Base-by-base conservation (phyloP, 2,888 invertebrate genomes). In the Pterostichus niger region DNA sequence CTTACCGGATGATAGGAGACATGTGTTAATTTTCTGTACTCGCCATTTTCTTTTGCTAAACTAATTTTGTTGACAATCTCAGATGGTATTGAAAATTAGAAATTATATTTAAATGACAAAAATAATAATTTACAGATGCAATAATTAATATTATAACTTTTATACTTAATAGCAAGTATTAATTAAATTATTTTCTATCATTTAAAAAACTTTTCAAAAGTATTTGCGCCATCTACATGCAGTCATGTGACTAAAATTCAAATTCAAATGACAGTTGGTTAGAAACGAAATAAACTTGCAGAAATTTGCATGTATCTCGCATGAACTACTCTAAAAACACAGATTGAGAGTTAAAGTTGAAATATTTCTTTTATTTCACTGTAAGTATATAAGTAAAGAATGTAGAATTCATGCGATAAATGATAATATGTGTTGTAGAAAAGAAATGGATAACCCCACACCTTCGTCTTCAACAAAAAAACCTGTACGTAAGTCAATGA, bases 1-100 rank as follows among this genome's bases (percentile, higher is more conserved):
- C 89, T 89, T 88, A 89, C 89, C 89, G 88, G 88, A 88, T 87
- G 88, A 88, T 87, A 85, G 87, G 87, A 87, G 86, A 89, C 88
- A 89, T 89, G 89, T 89, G 89, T 88, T 89, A 89, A 88, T 88
- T 88, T 86, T 87, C 87, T 87, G 86, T 75, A 85, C 86, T 87
- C 89, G 89, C 89, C 89, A 89, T 89, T 89, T 88, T 86, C 87
- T 75, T 71, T 79, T 73, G 44, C 56, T 24, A 44, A 56, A 15
- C 68, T 35, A 10, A 64, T 68, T 64, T 13, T 33, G 6, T 24
- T 31, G 56, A 61, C 44, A 17, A 6, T 46, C 31, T 44, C n/a
- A 78, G 78, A 78, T 78, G 78, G 78, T 59, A 76, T 15, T 17
- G 9, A 54, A 54, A 24, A 24, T 24, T 1, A 24, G 2, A 24